Base-by-base conservation (phyloP, 2,888 invertebrate genomes). In the Silvanus unidentatus region DNA sequence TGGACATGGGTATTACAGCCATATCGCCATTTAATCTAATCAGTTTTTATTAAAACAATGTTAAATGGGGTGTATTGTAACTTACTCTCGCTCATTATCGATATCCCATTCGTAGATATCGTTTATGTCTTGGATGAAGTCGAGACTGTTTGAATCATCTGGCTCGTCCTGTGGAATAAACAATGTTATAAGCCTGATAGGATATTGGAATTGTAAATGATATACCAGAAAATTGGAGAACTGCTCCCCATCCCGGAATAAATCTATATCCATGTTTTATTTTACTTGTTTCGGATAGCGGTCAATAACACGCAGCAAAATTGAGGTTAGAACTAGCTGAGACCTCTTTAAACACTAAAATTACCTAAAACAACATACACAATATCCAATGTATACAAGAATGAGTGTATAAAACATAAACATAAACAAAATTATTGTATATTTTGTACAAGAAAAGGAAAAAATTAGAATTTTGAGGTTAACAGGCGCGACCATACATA, bases 241-340 rank as follows among this genome's bases (percentile, higher is more conserved):
- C 51, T 73, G 73, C 65, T 75, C 74, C 60, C 70, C 75, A 64
- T 75, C 73, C 50, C 73, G 69, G 55, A 74, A 73, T 49, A 72
- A 73, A 57, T 72, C 74, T 49, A 75, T 68, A 67, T 76, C 76
- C 76, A 77, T 77, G 73, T 75, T 51, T 43, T 40, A 5, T 22
- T 8, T 22, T 22, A 3, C 8, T 22, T 5, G 8, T 5, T 22
- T 22, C 8, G 8, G 8, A 22, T 32, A 27, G 45, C 30, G 48
- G 47, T 47, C 44, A 48, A 42, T 44, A 40, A 45, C 45, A 43
- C 40, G 42, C 41, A 41, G 28, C 32, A 39, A 41, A 40, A 36
- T 41, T 16, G 42, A 41, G 40, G 43, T 44, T 41, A 45, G 15
- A 16, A 8, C 15, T 22, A 47, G 38, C 47, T 34, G 42, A 34